Evolutionary conservation across 1,140 invertebrate species (phyloP).

Genomic region (Rhagoletis pomonella): DNA sequence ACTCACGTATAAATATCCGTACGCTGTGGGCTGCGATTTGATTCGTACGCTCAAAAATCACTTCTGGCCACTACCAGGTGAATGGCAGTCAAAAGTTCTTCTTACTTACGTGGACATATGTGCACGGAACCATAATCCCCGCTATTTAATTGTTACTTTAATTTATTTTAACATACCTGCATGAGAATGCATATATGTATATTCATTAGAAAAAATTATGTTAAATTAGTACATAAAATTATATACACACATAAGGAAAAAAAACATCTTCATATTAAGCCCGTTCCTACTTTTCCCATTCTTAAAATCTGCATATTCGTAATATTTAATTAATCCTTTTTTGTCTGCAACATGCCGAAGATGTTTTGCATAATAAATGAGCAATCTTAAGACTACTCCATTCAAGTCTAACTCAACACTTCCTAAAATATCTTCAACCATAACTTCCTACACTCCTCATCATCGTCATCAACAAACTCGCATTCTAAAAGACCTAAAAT

Average conservation of each 20-base stretch:
- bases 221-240: neutral
- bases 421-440: neutral
- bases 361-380: conserved; percentile 72
- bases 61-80: too few relatives aligned
- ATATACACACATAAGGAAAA: neutral
- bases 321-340: conserved; percentile 72
- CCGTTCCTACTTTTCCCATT: neutral
- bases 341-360: conserved; percentile 57
- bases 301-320: conserved; percentile 50
- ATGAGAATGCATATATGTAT: neutral
- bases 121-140: too few relatives aligned
- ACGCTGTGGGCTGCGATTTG: too few relatives aligned
- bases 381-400: conserved; percentile 39
- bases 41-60: too few relatives aligned
- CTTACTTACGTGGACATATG: too few relatives aligned
- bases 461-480: neutral
- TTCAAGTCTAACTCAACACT: neutral
- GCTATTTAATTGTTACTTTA: too few relatives aligned
- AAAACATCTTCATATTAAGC: neutral
- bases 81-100: too few relatives aligned
- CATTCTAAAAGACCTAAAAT: neutral
- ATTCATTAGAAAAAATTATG: neutral
- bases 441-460: neutral
- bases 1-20: too few relatives aligned
- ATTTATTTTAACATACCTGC: too few relatives aligned